Evolutionary conservation across 2,113 vertebrate species (phyloP).

Genomic region (Helogale parvula): DNA sequence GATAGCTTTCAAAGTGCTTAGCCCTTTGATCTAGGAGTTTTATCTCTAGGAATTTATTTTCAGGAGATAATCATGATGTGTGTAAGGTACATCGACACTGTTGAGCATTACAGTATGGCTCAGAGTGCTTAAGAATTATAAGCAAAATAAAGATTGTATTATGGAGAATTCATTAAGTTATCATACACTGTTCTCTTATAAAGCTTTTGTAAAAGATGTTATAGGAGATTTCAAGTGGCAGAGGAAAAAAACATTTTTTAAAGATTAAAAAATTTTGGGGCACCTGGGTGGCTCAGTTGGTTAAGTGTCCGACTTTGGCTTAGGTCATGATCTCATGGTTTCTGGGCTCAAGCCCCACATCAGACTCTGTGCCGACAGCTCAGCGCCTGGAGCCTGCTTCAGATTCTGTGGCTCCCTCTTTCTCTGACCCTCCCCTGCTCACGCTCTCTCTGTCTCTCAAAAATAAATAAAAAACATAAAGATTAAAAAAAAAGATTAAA

Average conservation of each 20-base stretch:
- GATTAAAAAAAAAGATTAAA: no score
- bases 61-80: background rate
- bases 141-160: background rate
- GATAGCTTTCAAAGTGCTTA: background rate
- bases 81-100: background rate
- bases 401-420: no score
- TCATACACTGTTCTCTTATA: background rate
- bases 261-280: no score
- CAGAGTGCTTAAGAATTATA: background rate
- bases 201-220: background rate
- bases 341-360: no score
- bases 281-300: no score
- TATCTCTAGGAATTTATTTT: background rate
- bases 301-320: no score
- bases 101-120: background rate
- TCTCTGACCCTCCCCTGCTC: no score
- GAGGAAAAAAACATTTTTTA: background rate
- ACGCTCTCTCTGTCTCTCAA: no score
- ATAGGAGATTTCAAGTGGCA: background rate
- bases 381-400: no score
- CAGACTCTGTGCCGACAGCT: no score
- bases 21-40: constrained; percentile 20
- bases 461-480: no score
- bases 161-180: background rate
- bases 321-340: no score